Evolutionary conservation across 1,140 invertebrate genomes (phyloP), one percentile per base, ranked within the genome.

Genomic region (Nephila pilipes): DNA sequence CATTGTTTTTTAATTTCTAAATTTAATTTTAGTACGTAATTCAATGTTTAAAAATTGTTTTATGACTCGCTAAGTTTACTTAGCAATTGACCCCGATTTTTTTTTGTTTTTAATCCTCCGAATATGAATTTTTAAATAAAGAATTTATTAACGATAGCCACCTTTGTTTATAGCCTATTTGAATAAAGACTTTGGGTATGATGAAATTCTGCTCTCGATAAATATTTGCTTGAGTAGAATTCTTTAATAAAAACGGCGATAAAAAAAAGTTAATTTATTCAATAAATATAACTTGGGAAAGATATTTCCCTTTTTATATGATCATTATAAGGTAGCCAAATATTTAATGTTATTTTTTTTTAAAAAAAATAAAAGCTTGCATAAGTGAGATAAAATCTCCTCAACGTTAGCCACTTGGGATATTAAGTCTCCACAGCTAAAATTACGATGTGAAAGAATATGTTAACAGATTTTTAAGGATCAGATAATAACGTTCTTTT

Each of bases 191-290:
- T 63, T 63, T 22, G 22, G n/a, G 60, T 10, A 14, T 32, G 65
- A 32, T 14, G 16, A 29, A 36, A 25, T 29, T 69, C 10, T 16
- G 29, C 32, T 69, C 65, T 69, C 14, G 29, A 32, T 29, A 69
- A 69, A 69, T 69, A 69, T 69, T 69, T 69, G 65, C 65, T 18
- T 4, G 10, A n/a, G 14, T 29, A 29, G 12, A 69, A 22, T 69
- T 69, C 14, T 69, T 32, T 29, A 69, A 25, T 32, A 2, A 25
- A 29, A 69, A 46, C 6, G 12, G 10, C 10, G 1, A 10, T 10
- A 20, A 55, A 83, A 83, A 25, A 83, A 54, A 54, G n/a, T 55
- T 83, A 83, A 83, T 83, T 83, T 55, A 83, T 83, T 83, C 80
- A 83, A 83, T 83, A 55, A 38, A 83, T 83, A 83, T 83, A 22